These are phyloP conservation scores for Cyclura pinguis DNA, from an alignment of 2,797 vertebrate genomes.

Conservation along the genomic window DNA sequence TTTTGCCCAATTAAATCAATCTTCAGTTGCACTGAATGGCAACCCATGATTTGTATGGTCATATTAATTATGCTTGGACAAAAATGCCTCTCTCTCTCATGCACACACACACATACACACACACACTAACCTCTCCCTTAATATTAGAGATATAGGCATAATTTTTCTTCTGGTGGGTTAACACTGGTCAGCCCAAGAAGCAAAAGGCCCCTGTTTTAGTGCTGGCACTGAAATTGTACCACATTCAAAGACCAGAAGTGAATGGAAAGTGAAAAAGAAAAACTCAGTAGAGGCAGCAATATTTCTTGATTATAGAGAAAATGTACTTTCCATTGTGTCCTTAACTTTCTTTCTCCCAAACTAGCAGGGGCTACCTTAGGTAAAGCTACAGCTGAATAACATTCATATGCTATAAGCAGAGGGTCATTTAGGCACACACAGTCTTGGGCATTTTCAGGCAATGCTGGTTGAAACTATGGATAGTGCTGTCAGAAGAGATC, in stretches of 20 bases:
- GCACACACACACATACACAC: no score
- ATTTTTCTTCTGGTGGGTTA: not conserved
- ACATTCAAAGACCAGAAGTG: not conserved
- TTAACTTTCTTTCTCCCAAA: not conserved
- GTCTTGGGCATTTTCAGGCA: not conserved
- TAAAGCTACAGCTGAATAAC: not conserved
- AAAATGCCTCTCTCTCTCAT: not conserved
- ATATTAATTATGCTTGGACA: not conserved
- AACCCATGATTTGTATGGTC: not conserved
- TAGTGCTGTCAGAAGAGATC: no score
- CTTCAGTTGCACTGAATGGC: not conserved
- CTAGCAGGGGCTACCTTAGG: not conserved
- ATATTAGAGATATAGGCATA: not conserved
- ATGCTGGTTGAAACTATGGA: not conserved
- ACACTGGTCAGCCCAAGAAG: not conserved
- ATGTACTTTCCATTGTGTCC: not conserved
- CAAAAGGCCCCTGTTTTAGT: not conserved
- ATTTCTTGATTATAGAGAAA: not conserved
- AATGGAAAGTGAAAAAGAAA: not conserved
- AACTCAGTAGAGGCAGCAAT: no score
- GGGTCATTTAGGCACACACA: not conserved
- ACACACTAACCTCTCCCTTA: not conserved
- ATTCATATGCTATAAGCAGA: not conserved
- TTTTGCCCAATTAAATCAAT: conserved; percentile 7
- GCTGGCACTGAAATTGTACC: not conserved